A percentile compares a stretch with the other conserved stretches of the same genome.
phyloP scores from a whole-genome alignment of 2,888 invertebrate species.

The Neria commutata region DNA sequence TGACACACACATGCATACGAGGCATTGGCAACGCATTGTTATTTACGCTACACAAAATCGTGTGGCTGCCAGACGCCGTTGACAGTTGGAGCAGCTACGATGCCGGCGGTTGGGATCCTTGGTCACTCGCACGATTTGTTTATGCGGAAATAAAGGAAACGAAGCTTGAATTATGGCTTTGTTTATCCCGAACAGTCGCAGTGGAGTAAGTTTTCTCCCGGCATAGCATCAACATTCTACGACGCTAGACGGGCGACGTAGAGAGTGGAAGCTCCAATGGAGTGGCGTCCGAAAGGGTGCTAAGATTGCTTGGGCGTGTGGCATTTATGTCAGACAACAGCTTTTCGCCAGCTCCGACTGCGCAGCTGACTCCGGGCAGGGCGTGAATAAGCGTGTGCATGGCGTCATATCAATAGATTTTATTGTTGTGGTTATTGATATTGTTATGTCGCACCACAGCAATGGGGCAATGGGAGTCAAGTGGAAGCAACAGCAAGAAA shows the following conservation, averaged over 20 bases:
- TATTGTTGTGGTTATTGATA: constrained; percentile 6
- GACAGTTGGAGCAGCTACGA: not conserved
- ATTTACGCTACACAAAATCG: not conserved
- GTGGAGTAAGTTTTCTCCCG: not conserved
- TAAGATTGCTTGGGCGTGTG: not conserved
- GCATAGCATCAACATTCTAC: not conserved
- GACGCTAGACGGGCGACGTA: not conserved
- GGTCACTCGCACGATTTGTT: not conserved
- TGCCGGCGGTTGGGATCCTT: not conserved
- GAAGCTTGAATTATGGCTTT: constrained; percentile 53
- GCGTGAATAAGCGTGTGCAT: not conserved
- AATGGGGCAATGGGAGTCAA: no score
- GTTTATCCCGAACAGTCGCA: constrained; percentile 42
- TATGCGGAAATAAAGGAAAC: constrained; percentile 26
- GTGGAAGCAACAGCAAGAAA: no score
- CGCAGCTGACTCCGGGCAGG: not conserved
- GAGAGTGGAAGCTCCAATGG: not conserved
- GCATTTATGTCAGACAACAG: not conserved
- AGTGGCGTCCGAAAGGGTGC: not conserved
- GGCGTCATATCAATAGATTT: constrained; percentile 4
- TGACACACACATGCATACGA: not conserved
- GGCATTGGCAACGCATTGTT: not conserved
- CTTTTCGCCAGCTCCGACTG: not conserved
- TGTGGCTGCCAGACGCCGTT: not conserved
- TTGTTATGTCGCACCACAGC: no score